Evolutionary conservation across 1,140 invertebrate species (phyloP).

Genomic region (Luehdorfia chinensis): DNA sequence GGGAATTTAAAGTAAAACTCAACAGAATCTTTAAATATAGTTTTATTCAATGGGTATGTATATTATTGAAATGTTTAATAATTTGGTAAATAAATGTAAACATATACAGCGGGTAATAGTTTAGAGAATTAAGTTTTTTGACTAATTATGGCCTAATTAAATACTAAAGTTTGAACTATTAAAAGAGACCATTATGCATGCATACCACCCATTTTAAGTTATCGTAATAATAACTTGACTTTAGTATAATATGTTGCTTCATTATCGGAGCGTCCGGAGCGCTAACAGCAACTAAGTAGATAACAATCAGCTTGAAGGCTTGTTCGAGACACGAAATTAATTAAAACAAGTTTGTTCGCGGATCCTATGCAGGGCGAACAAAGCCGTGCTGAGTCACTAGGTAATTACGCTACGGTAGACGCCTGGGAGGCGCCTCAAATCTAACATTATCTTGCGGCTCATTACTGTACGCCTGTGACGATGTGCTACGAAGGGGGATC

Average conservation of each 20-base stretch:
- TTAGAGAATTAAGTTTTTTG: too few relatives aligned
- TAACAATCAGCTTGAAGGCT: conserved; percentile 72
- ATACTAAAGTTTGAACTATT: too few relatives aligned
- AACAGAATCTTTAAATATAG: too few relatives aligned
- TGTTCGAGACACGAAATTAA: conserved; percentile 76
- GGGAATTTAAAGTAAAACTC: too few relatives aligned
- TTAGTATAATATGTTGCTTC: conserved; percentile 64
- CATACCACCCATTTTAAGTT: conserved; percentile 13
- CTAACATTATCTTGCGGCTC: conserved; percentile 51
- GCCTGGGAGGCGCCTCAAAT: conserved; percentile 52
- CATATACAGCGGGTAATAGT: too few relatives aligned
- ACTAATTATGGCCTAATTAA: too few relatives aligned
- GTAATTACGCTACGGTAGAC: conserved; percentile 68
- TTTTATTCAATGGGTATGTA: too few relatives aligned
- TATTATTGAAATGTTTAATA: too few relatives aligned
- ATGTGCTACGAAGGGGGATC: conserved; percentile 12
- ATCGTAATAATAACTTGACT: conserved; percentile 42
- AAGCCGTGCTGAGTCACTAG: conserved; percentile 72
- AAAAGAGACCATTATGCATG: too few relatives aligned
- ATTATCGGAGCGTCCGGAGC: conserved; percentile 65
- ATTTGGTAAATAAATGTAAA: too few relatives aligned
- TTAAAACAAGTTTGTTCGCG: conserved; percentile 77
- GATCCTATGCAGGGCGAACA: conserved; percentile 72
- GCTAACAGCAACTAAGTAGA: conserved; percentile 74
- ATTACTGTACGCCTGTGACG: conserved; percentile 29